Base-by-base conservation (phyloP, 2,113 vertebrate genomes). In the Corydoras sp. region DNA sequence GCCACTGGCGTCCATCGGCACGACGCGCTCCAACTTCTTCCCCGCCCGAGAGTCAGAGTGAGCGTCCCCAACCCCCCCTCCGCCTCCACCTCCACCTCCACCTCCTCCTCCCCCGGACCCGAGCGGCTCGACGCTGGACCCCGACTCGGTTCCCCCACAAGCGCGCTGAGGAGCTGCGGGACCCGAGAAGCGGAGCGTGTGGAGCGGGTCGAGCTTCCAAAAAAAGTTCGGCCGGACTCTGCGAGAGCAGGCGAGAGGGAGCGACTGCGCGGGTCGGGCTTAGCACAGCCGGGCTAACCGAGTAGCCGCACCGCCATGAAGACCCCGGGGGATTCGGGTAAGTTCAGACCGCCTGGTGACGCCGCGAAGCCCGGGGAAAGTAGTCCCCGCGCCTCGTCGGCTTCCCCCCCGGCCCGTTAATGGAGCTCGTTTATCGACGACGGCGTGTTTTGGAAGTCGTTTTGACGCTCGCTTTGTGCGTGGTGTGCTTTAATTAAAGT, bases 321-420 rank as follows among this genome's bases (percentile, higher is more conserved):
- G 78, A 90, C 89, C 82, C 83, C 85, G 74, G 76, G 78, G 2
- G 89, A 91, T 6, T 65, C 86, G 77, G 89, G 89, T 91, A 74
- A 88, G 87, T 81, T 35, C 32, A 10, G 5, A 62, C 35, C 48
- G n/a, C 58, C 50, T 24, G 49, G 24, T 56, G 58, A 49, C 35
- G 4, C 35, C 35, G 4, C 35, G 4, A 43, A 43, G 4, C 35
- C 35, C 35, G 18, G 18, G 18, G 18, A 24, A 24, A 24, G 18
- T 24, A 2, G 18, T 8, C 35, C 35, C 35, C 35, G 4, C 35
- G 4, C 35, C 35, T 8, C 35, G 35, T 43, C 35, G 4, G 35
- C 35, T 4, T 4, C 35, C 4, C 7, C 32, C 35, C 7, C 35
- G 35, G 35, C 35, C 35, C 18, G 18, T 24, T 24, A 24, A 24